A percentile compares a stretch with the other conserved stretches of the same genome.
Evolutionary conservation across 2,888 invertebrate species (phyloP).

Genomic region (Campoplex nolae): DNA sequence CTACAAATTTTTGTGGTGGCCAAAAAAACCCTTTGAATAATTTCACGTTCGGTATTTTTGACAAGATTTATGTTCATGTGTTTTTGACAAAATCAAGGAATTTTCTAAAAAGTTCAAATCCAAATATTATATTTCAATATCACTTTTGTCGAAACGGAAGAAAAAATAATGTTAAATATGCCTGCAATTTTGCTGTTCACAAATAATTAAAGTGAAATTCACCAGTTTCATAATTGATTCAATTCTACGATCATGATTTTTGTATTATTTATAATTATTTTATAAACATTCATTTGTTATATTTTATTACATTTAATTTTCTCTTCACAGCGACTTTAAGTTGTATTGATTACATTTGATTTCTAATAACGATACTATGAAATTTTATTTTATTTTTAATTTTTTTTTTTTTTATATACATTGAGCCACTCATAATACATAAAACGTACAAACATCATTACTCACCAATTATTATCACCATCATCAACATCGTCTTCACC

Average conservation of each 20-base stretch:
- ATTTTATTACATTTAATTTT: not conserved
- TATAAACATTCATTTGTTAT: not conserved
- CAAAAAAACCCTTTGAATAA: not conserved
- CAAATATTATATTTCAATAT: too few species aligned
- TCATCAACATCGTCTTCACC: slow-evolving; percentile 42
- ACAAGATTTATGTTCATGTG: not conserved
- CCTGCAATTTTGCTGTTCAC: not conserved
- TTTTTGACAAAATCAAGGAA: too few species aligned
- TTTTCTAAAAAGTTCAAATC: too few species aligned
- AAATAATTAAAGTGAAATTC: not conserved
- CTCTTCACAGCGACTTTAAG: slow-evolving; percentile 16
- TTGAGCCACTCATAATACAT: slow-evolving; percentile 51
- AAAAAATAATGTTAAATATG: not conserved
- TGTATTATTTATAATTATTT: not conserved
- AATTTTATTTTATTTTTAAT: slow-evolving; percentile 13
- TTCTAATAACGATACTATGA: slow-evolving; percentile 48
- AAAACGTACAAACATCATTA: slow-evolving; percentile 52
- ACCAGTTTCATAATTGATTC: not conserved
- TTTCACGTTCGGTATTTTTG: not conserved
- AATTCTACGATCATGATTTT: not conserved
- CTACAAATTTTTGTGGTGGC: not conserved
- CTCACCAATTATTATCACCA: slow-evolving; percentile 55
- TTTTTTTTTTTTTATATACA: slow-evolving; percentile 19
- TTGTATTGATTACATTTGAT: slow-evolving; percentile 38
- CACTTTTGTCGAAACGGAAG: not conserved